phyloP scores from a whole-genome alignment of 2,888 invertebrate species.

The Rugalucina vietnamica region DNA sequence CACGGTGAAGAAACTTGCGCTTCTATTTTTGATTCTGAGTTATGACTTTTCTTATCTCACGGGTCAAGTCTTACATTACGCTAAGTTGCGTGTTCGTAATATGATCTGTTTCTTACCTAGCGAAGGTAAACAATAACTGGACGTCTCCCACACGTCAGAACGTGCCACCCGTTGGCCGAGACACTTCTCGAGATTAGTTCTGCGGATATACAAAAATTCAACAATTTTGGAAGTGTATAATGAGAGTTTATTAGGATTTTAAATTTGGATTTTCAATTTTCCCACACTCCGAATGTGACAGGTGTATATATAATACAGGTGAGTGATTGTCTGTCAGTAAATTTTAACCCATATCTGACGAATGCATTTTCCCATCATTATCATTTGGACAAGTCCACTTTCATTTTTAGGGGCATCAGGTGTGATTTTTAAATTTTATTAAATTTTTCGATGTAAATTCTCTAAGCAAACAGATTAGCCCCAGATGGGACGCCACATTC shows the following conservation, averaged over 20 bases:
- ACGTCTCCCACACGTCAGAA: not conserved
- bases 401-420: no score
- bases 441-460: no score
- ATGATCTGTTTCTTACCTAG: constrained; percentile 9
- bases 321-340: constrained; percentile 48
- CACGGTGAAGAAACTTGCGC: constrained; percentile 52
- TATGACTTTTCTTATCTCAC: constrained; percentile 60
- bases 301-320: constrained; percentile 48
- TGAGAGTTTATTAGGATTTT: constrained; percentile 13
- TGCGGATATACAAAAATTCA: not conserved
- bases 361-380: no score
- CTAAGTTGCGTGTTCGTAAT: constrained; percentile 17
- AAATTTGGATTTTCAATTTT: constrained; percentile 60
- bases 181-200: not conserved
- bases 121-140: not conserved
- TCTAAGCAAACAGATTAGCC: no score
- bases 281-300: constrained; percentile 56
- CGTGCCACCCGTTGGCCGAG: not conserved
- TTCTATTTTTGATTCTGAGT: constrained; percentile 66
- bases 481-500: no score
- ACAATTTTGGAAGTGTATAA: constrained; percentile 5
- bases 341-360: no score
- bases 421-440: no score
- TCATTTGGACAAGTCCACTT: no score
- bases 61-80: constrained; percentile 53